Conservation (phyloP, 2,797 vertebrate species). For the Carcharodon carcharias region DNA sequence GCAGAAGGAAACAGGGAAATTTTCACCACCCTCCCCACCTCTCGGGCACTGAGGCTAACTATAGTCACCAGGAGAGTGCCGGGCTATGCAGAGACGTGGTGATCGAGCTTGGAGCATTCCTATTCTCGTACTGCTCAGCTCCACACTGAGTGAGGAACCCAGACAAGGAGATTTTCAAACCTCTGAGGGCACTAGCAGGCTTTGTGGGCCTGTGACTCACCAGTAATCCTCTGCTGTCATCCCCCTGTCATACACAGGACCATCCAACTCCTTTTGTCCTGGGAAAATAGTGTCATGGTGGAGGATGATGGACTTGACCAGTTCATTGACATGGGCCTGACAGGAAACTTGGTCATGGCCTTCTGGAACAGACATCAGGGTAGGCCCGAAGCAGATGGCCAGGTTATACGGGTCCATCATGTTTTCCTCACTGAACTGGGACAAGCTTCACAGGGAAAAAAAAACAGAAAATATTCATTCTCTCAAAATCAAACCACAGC, state of each 20-base stretch:
- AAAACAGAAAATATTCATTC: background rate
- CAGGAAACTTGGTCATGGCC: constrained; percentile 91
- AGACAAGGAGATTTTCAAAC: background rate
- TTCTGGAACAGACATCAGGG: constrained; percentile 92
- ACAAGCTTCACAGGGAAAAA: constrained; percentile 63
- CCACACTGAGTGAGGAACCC: background rate
- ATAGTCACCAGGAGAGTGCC: background rate
- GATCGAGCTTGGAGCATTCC: background rate
- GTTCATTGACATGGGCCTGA: constrained; percentile 94
- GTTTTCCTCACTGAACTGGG: constrained; percentile 97
- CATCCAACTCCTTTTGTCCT: constrained; percentile 73
- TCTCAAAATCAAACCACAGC: background rate
- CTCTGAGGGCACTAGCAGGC: background rate
- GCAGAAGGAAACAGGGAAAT: background rate
- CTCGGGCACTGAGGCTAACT: background rate
- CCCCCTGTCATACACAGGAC: constrained; percentile 75
- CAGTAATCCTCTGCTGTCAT: constrained; percentile 82
- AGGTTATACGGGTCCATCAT: constrained; percentile 99
- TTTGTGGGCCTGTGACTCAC: constrained; percentile 52
- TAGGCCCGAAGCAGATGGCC: constrained; percentile 96
- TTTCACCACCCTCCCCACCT: background rate
- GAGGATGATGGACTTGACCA: constrained; percentile 98
- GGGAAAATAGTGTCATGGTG: constrained; percentile 90
- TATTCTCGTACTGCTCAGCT: background rate
- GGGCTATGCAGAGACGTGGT: background rate